These are phyloP conservation scores for Catamblyrhynchus diadema DNA, from an alignment of 2,797 vertebrate genomes.

Conservation along the genomic window DNA sequence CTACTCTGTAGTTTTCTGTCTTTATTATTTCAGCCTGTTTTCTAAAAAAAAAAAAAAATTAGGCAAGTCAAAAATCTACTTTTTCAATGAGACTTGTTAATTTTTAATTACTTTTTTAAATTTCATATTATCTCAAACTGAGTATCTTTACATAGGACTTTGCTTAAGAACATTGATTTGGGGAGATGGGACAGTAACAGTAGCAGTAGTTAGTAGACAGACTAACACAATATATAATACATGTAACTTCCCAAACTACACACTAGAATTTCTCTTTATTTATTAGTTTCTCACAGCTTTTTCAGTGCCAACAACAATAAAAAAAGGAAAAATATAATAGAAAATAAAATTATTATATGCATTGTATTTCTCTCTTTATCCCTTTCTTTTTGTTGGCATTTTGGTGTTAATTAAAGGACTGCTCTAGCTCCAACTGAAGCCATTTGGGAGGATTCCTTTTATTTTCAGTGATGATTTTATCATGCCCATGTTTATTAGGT, in stretches of 20 bases:
- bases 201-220: neutral
- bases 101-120: neutral
- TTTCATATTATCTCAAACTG: neutral
- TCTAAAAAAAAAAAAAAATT: neutral
- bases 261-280: neutral
- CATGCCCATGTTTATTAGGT: neutral
- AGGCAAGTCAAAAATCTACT: neutral
- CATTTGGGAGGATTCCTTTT: slow-evolving; percentile 21
- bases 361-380: neutral
- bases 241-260: neutral
- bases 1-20: neutral
- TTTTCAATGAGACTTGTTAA: neutral
- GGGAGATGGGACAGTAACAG: neutral
- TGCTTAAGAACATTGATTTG: neutral
- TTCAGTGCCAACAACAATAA: neutral
- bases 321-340: neutral
- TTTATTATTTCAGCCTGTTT: neutral
- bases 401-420: slow-evolving; percentile 5
- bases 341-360: neutral
- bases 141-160: neutral
- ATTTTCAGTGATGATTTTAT: slow-evolving; percentile 47
- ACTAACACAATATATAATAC: neutral
- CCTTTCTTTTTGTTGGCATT: neutral
- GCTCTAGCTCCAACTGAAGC: neutral
- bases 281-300: neutral